Base-by-base conservation (phyloP, 2,888 invertebrate species). In the Brachypalpus laphriformis region DNA sequence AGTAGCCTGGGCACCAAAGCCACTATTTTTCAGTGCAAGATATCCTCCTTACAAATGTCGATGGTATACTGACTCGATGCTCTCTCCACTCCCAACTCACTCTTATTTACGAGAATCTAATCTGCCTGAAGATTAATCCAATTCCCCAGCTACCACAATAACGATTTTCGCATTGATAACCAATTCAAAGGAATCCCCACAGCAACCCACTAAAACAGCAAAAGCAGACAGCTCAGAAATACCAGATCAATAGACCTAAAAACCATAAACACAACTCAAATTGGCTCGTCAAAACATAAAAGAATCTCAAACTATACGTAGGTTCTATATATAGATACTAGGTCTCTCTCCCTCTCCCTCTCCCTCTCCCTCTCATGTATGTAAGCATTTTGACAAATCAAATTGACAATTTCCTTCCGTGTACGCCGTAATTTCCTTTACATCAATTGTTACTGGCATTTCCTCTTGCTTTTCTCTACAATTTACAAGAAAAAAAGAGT, bases 361-460 rank as follows among this genome's bases (percentile, higher is more conserved):
- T 3, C 11, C n/a, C n/a, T n/a, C n/a, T n/a, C n/a, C n/a, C n/a
- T 2, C 11, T 3, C 2, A n/a, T 37, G 0, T 42, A 40, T 59
- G 59, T 45, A 14, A 49, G 22, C 14, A 49, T 65, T 65, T 65
- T 63, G 68, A 42, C 54, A 42, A 56, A 56, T 54, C 56, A 68
- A 54, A 54, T 54, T 68, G 68, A 68, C 68, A 54, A 56, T 68
- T 56, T 68, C 54, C 68, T 70, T 70, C 70, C 70, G 45, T 70
- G 68, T 54, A 56, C 54, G 31, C 61, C 18, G 70, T 54, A 77
- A 72, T 77, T 77, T 77, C 82, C 71, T 45, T 66, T 28, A 71
- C 72, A 82, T 82, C 71, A 77, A 72, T 77, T 71, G 65, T 65
- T 82, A 54, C 71, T 54, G 66, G 77, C 37, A 81, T 82, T 82